Percentiles rank a stretch among this genome's conserved stretches.
Evolutionary conservation across 2,113 vertebrate genomes (phyloP).

Genomic region (Oreochromis spilurus): DNA sequence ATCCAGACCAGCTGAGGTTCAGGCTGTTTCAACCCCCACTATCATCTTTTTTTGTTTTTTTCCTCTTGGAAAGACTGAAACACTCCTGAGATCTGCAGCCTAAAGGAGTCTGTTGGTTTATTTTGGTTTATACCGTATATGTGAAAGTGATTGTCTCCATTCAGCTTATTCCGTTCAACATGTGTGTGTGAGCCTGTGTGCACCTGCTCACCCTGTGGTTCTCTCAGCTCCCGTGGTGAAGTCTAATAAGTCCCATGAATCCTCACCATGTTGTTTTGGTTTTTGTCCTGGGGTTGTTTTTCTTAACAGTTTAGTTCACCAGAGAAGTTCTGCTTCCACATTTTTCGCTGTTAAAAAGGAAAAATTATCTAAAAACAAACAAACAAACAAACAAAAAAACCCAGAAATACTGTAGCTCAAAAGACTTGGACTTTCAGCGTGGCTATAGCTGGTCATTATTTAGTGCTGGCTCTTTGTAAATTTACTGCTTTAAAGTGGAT

Average conservation of each 20-base stretch:
- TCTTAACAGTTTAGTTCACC: slow-evolving; percentile 38
- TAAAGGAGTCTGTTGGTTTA: slow-evolving; percentile 53
- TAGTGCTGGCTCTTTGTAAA: background rate
- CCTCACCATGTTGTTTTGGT: slow-evolving; percentile 52
- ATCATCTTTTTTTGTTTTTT: background rate
- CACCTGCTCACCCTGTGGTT: slow-evolving; percentile 41
- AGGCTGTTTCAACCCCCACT: slow-evolving; percentile 38
- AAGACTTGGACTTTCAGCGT: background rate
- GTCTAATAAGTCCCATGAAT: slow-evolving; percentile 55
- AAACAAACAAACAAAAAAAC: background rate
- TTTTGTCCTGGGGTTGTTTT: slow-evolving; percentile 60
- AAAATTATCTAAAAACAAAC: background rate
- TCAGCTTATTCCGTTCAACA: background rate
- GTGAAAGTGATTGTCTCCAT: slow-evolving; percentile 14
- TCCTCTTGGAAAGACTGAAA: slow-evolving; percentile 11
- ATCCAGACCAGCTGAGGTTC: slow-evolving; percentile 61
- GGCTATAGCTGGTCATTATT: background rate
- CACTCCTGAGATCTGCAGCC: slow-evolving; percentile 60
- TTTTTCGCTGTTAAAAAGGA: background rate
- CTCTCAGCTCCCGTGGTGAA: slow-evolving; percentile 30
- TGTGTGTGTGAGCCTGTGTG: background rate
- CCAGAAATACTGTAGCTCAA: background rate
- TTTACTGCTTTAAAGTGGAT: background rate
- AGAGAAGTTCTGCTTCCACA: slow-evolving; percentile 9
- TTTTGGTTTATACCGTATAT: slow-evolving; percentile 22